Percentiles rank a stretch among this genome's conserved stretches.
Conservation (phyloP, 2,888 invertebrate species). For the Drosophila affinis region DNA sequence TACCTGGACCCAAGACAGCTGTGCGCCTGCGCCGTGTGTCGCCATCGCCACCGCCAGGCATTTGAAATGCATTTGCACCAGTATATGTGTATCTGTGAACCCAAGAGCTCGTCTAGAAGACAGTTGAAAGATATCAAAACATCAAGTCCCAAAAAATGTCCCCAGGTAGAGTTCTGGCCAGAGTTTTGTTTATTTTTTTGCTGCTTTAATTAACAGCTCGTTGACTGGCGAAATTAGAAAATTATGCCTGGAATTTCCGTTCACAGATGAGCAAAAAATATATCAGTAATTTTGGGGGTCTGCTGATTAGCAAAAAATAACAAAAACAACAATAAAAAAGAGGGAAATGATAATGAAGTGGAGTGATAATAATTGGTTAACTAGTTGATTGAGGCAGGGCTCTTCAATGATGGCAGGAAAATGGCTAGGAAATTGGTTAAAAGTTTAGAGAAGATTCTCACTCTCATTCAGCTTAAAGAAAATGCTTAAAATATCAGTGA, state of each 20-base stretch:
- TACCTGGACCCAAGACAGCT: constrained; percentile 60
- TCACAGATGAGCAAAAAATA: constrained; percentile 30
- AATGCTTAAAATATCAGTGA: not conserved
- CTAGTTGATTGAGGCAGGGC: not conserved
- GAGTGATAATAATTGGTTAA: not conserved
- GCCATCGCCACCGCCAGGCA: constrained; percentile 18
- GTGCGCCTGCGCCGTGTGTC: constrained; percentile 72
- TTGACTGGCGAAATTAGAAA: constrained; percentile 73
- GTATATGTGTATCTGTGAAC: constrained; percentile 7
- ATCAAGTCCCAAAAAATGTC: constrained; percentile 4
- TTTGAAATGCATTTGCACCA: constrained; percentile 40
- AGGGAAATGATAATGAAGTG: constrained; percentile 2
- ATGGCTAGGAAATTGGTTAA: not conserved
- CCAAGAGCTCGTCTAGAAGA: constrained; percentile 32
- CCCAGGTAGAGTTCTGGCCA: constrained; percentile 55
- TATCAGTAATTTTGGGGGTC: constrained; percentile 28
- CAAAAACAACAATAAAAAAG: not conserved
- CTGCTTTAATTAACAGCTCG: constrained; percentile 73
- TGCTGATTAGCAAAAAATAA: constrained; percentile 18
- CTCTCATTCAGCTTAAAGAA: not conserved
- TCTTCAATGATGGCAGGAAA: not conserved
- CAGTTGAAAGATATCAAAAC: constrained; percentile 44
- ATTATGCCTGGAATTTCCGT: constrained; percentile 77
- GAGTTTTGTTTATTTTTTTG: constrained; percentile 19
- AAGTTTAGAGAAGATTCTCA: not conserved